Evolutionary conservation across 2,888 invertebrate genomes (phyloP), one percentile per base, ranked within the genome.

Genomic region (Apocheima hispidaria): DNA sequence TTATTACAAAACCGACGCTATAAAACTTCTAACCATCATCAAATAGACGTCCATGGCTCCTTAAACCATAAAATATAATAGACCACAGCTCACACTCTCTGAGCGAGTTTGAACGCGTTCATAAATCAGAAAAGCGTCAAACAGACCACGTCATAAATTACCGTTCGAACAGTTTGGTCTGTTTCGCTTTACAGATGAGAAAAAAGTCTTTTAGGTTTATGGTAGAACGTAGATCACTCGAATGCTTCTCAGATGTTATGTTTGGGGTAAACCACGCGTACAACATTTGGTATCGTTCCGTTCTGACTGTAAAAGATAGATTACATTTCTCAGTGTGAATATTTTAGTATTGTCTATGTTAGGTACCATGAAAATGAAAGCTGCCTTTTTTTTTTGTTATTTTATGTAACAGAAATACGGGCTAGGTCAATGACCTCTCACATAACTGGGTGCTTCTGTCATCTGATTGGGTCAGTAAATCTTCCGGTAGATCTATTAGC

Each of bases 121-220:
- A 86, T 89, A 87, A 89, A 87, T 89, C 89, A 86, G 80, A 48
- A 60, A 63, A 75, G 75, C 85, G 88, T 87, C 89, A 86, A 87
- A 87, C 81, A 79, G 78, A 70, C 77, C 77, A 71, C 74, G 79
- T 73, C 76, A 88, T 87, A 87, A 87, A 88, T 89, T 82, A 83
- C 84, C 68, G 73, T 75, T 69, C 74, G 75, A 75, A 71, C 72
- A 72, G 60, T 66, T 66, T 65, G 71, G 72, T 73, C 71, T 76
- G 78, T 75, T 75, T 72, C 69, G 66, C 67, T 71, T 68, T 63
- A 69, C 64, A 57, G 70, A 66, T 60, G 66, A 68, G 49, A 71
- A 78, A 75, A 74, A 46, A 68, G 68, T 56, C 63, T 70, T 59
- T 54, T 53, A 40, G 58, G 51, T 56, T 56, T 62, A 62, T 52